Evolutionary conservation across 1,140 invertebrate genomes (phyloP).

Genomic region (Cotesia glomerata): DNA sequence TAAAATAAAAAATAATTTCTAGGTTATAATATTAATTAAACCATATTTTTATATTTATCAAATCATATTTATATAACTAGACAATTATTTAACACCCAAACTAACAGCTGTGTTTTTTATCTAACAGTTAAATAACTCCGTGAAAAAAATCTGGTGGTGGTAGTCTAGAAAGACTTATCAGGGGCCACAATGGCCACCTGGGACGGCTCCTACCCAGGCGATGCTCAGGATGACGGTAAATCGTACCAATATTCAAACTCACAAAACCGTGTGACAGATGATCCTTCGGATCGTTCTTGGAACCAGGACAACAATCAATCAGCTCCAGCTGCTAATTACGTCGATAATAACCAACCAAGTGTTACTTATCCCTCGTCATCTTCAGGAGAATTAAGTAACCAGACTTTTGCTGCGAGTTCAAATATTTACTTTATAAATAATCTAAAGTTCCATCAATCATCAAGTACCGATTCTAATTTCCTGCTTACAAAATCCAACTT

Average conservation of each 20-base stretch:
- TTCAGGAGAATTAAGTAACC: not conserved
- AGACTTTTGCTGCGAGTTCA: not conserved
- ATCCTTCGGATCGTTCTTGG: constrained; percentile 38
- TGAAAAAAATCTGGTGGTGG: no score
- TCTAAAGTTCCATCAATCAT: constrained; percentile 9
- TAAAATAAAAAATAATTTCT: no score
- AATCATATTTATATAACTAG: no score
- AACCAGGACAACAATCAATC: constrained; percentile 36
- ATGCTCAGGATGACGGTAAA: constrained; percentile 44
- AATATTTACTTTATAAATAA: constrained; percentile 26
- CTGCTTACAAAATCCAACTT: constrained; percentile 41
- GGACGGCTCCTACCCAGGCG: constrained; percentile 55
- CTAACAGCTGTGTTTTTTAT: no score
- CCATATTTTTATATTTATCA: no score
- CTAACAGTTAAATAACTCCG: no score
- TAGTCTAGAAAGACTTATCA: no score
- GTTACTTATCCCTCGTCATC: not conserved
- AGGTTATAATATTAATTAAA: no score
- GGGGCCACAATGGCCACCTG: constrained; percentile 54
- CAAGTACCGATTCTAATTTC: not conserved
- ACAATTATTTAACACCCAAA: no score
- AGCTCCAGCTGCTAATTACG: not conserved
- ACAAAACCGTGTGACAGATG: constrained; percentile 26
- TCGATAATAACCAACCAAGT: not conserved
- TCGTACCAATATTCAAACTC: constrained; percentile 42